These are phyloP conservation scores for Sisor rabdophorus DNA, from an alignment of 2,113 vertebrate genomes.

Conservation along the genomic window DNA sequence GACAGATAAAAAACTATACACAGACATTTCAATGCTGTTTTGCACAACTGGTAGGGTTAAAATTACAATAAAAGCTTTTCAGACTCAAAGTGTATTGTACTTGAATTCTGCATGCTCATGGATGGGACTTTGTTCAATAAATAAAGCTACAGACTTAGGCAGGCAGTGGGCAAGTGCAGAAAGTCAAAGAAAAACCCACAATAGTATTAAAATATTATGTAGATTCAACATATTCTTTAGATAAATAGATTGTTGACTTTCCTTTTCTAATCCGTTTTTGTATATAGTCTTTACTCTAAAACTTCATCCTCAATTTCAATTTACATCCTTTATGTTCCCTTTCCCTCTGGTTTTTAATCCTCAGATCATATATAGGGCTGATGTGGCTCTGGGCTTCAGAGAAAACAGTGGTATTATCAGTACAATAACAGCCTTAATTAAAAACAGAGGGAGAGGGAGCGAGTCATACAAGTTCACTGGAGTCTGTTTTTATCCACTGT, in stretches of 20 bases:
- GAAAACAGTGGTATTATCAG: conserved; percentile 32
- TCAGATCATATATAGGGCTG: conserved; percentile 15
- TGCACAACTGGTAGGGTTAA: no score
- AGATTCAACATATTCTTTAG: conserved; percentile 14
- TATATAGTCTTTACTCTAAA: neutral
- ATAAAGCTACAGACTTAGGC: conserved; percentile 32
- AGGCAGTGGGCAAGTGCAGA: neutral
- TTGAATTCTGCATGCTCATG: conserved; percentile 9
- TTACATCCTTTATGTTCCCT: neutral
- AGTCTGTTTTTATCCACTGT: conserved; percentile 8
- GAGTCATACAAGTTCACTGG: conserved; percentile 28
- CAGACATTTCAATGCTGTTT: no score
- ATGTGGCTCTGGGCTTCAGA: conserved; percentile 32
- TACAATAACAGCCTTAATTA: conserved; percentile 27
- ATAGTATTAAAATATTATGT: conserved; percentile 22
- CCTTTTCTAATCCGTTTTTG: no score
- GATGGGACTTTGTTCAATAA: conserved; percentile 43
- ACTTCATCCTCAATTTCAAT: conserved; percentile 9
- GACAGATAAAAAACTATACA: no score
- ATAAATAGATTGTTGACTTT: conserved; percentile 4
- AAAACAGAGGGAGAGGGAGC: conserved; percentile 23
- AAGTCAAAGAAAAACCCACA: neutral
- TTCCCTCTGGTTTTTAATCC: conserved; percentile 10
- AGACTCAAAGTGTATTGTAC: conserved; percentile 29
- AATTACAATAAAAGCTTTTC: neutral